Evolutionary conservation across 2,888 invertebrate genomes (phyloP), one percentile per base, ranked within the genome.

Genomic region (Xestia rhomboidea): DNA sequence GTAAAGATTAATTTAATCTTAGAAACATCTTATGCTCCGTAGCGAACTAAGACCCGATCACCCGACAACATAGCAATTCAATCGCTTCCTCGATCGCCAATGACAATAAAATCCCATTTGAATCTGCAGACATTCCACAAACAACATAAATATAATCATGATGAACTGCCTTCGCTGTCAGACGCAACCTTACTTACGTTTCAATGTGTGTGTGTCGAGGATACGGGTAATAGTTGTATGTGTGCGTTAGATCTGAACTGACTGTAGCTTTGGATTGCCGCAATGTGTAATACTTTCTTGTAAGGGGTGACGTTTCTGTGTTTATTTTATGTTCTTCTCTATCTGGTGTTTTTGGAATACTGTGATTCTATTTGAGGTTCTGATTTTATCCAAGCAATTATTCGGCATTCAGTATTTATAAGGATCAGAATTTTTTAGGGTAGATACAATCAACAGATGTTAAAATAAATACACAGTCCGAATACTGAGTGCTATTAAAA

Each of bases 121-220:
- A 57, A 70, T 74, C 44, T 51, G 57, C 82, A 68, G 51, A 72
- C 68, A 79, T 82, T 83, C 68, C 78, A 44, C 62, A 68, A 71
- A 78, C 79, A 68, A 73, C 79, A 73, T 79, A 66, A 81, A 83
- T 51, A 77, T 79, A 84, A 82, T 84, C 84, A 68, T 74, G 82
- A 82, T 82, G 67, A 49, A 84, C 84, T 73, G 80, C 49, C 73
- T 63, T 30, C 46, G 57, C 70, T 75, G 80, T 75, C 76, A 76
- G 72, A 75, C 66, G 49, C 34, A 85, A 66, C 60, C 73, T 77
- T 62, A 74, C 54, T 63, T 72, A 24, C 13, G 51, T 66, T 1
- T 30, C 64, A 7, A 46, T 68, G 66, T 70, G 68, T 49, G 64
- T 54, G 68, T 27, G 27, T n/a, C 30, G 38, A 68, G 18, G 24